A percentile compares a stretch with the other conserved stretches of the same genome.
phyloP scores from a whole-genome alignment of 2,113 vertebrate species.

The Phylloscopus trochiloides region DNA sequence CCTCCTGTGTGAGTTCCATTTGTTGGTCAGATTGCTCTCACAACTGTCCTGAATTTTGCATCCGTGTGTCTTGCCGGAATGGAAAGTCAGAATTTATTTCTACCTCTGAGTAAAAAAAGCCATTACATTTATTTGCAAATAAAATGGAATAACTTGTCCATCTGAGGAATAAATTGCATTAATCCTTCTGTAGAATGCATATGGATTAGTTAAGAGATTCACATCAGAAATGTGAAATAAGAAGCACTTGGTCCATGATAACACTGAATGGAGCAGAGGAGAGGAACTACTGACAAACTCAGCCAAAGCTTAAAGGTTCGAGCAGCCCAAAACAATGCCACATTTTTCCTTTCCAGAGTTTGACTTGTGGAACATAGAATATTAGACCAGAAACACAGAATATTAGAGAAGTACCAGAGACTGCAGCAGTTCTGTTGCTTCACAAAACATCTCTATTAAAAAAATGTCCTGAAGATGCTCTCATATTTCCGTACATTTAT shows the following conservation, averaged over 20 bases:
- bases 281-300: background rate
- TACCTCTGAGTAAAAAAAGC: background rate
- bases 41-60: background rate
- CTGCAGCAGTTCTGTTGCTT: background rate
- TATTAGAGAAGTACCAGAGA: background rate
- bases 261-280: background rate
- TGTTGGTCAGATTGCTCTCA: background rate
- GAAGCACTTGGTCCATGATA: background rate
- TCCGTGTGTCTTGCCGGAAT: accelerated
- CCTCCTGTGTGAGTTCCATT: background rate
- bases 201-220: background rate
- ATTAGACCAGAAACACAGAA: background rate
- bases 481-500: background rate
- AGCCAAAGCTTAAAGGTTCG: background rate
- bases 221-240: background rate
- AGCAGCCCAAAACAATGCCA: background rate
- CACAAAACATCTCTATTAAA: background rate
- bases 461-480: background rate
- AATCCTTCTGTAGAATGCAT: background rate
- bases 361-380: background rate
- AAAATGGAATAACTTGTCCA: background rate
- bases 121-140: background rate
- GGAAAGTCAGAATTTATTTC: background rate
- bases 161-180: background rate
- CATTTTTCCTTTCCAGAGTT: background rate